These are phyloP conservation scores for Trachelus tabidus DNA, from an alignment of 2,888 invertebrate genomes.

Conservation along the genomic window DNA sequence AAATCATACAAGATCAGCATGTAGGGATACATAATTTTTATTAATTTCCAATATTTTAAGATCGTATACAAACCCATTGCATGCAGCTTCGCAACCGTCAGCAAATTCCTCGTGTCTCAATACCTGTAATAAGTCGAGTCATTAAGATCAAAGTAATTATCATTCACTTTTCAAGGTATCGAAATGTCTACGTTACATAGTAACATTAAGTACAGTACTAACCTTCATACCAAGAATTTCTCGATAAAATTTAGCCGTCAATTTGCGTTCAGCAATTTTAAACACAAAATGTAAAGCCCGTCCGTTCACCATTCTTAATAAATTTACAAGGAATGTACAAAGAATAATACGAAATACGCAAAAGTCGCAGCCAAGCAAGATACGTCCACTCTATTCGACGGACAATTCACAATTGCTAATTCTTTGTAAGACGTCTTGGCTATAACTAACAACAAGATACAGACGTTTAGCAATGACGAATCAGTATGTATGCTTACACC, in stretches of 20 bases:
- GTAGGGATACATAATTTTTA: neutral
- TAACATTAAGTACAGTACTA: conserved; percentile 45
- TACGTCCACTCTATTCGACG: neutral
- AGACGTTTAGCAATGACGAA: neutral
- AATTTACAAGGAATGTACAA: neutral
- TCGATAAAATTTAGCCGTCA: conserved; percentile 88
- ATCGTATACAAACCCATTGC: conserved; percentile 85
- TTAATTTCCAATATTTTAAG: neutral
- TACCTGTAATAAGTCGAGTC: conserved; percentile 70
- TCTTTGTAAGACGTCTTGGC: neutral
- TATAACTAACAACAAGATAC: too few species aligned
- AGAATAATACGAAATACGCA: too few species aligned
- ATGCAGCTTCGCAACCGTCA: conserved; percentile 96
- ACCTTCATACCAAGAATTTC: conserved; percentile 96
- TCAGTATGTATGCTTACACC: neutral
- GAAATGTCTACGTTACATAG: conserved; percentile 6
- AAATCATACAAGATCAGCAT: neutral
- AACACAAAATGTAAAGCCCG: conserved; percentile 96
- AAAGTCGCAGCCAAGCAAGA: neutral
- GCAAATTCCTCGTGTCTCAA: conserved; percentile 97
- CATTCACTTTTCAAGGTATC: conserved; percentile 28
- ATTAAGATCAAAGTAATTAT: conserved; percentile 11
- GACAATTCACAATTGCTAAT: neutral
- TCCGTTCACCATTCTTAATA: conserved; percentile 70
- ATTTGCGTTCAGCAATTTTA: conserved; percentile 90